phyloP scores from a whole-genome alignment of 1,140 invertebrate species.

The Drosophila jambulina region DNA sequence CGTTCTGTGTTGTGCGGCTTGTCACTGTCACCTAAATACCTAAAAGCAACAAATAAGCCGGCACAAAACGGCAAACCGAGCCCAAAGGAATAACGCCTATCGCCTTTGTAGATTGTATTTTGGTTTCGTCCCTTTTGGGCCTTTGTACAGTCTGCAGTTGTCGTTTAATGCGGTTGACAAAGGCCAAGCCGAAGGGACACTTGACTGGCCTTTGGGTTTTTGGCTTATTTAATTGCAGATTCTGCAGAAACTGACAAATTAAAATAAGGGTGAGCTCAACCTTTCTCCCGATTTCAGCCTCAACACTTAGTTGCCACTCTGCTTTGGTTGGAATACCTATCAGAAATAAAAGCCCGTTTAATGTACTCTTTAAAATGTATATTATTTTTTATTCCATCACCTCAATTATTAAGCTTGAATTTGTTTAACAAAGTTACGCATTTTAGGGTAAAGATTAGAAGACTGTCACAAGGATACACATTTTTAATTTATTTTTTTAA shows the following conservation, averaged over 20 bases:
- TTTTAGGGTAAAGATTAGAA: background rate
- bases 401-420: background rate
- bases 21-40: constrained; percentile 56
- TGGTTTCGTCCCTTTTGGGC: constrained; percentile 42
- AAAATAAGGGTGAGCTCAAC: constrained; percentile 22
- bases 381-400: too few species aligned
- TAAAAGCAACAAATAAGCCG: constrained; percentile 51
- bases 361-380: background rate
- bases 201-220: constrained; percentile 49
- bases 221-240: constrained; percentile 53
- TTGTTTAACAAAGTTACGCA: background rate
- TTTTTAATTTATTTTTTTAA: too few species aligned
- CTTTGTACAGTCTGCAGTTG: constrained; percentile 53
- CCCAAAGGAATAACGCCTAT: constrained; percentile 39
- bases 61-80: constrained; percentile 16
- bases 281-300: constrained; percentile 20
- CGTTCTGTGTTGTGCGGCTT: constrained; percentile 18
- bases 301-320: constrained; percentile 9
- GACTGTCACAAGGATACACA: too few species aligned
- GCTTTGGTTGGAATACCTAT: background rate
- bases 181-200: constrained; percentile 41
- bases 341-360: background rate
- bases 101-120: constrained; percentile 54
- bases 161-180: constrained; percentile 68
- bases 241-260: constrained; percentile 42